phyloP scores from a whole-genome alignment of 2,113 vertebrate genomes.

The Zosterops japonicus region DNA sequence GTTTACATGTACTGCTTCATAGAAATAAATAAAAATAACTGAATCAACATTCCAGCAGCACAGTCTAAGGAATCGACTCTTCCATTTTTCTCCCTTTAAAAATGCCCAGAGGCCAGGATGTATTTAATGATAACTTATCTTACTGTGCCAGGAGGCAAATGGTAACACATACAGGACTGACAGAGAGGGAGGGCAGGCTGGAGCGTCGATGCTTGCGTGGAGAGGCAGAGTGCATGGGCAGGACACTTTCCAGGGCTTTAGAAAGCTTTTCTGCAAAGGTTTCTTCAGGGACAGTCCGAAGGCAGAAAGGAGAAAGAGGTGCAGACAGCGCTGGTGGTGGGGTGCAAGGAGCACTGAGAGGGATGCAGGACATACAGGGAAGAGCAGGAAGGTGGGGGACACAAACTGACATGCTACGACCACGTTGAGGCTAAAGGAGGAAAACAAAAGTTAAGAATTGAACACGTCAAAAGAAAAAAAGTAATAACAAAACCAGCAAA shows the following conservation, averaged over 20 bases:
- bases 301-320: constrained; percentile 79
- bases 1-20: not conserved
- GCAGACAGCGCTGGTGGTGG: constrained; percentile 79
- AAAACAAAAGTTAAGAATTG: constrained; percentile 77
- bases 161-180: constrained; percentile 92
- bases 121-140: constrained; percentile 85
- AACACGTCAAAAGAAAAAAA: constrained; percentile 64
- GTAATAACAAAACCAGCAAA: constrained; percentile 42
- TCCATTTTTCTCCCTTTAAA: constrained; percentile 36
- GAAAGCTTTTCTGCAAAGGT: constrained; percentile 94
- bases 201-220: constrained; percentile 86
- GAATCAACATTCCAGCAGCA: constrained; percentile 10
- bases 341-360: constrained; percentile 86
- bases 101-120: constrained; percentile 71
- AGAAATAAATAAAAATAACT: not conserved
- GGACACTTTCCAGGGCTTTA: constrained; percentile 94
- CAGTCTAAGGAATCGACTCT: not conserved
- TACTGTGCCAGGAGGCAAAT: constrained; percentile 77
- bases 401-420: constrained; percentile 98
- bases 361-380: constrained; percentile 78
- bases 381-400: constrained; percentile 86
- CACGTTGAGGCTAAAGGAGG: constrained; percentile 83
- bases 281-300: constrained; percentile 85
- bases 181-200: constrained; percentile 96
- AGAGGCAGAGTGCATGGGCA: constrained; percentile 88